These are phyloP conservation scores for Beroe forskalii DNA, from an alignment of 37 sponge, comb jelly and placozoan genomes.

Conservation along the genomic window DNA sequence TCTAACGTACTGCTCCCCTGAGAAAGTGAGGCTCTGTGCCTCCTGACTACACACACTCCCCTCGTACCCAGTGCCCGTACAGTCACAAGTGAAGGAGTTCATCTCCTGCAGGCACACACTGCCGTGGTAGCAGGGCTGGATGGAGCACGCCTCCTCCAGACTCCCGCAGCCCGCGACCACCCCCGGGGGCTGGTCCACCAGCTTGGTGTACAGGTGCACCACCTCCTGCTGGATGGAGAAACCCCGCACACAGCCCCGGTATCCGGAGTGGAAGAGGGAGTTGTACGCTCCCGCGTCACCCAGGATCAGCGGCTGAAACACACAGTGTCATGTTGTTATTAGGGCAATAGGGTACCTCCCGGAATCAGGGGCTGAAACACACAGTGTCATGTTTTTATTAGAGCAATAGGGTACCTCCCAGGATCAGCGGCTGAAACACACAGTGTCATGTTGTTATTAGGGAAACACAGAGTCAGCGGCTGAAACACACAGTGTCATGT, in stretches of 20 bases:
- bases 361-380: too few species aligned
- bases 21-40: slow-evolving; percentile 6
- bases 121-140: slow-evolving; percentile 49
- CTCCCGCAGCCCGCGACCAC: slow-evolving; percentile 27
- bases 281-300: not conserved
- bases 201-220: slow-evolving; percentile 16
- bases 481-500: too few species aligned
- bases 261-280: slow-evolving; percentile 25
- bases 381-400: too few species aligned
- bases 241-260: slow-evolving; percentile 9
- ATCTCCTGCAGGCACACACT: not conserved
- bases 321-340: too few species aligned
- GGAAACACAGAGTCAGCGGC: too few species aligned
- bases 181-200: not conserved
- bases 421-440: too few species aligned
- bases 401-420: too few species aligned
- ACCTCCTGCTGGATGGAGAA: slow-evolving; percentile 41
- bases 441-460: too few species aligned
- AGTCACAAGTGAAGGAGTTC: slow-evolving; percentile 40
- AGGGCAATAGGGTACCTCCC: too few species aligned
- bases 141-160: slow-evolving; percentile 30
- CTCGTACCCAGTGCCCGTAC: slow-evolving; percentile 39
- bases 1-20: not conserved
- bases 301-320: not conserved
- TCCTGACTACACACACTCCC: slow-evolving; percentile 1